A percentile compares a stretch with the other conserved stretches of the same genome.
These are phyloP conservation scores for Halcyon smyrnensis DNA, from an alignment of 2,797 vertebrate genomes.

Conservation along the genomic window DNA sequence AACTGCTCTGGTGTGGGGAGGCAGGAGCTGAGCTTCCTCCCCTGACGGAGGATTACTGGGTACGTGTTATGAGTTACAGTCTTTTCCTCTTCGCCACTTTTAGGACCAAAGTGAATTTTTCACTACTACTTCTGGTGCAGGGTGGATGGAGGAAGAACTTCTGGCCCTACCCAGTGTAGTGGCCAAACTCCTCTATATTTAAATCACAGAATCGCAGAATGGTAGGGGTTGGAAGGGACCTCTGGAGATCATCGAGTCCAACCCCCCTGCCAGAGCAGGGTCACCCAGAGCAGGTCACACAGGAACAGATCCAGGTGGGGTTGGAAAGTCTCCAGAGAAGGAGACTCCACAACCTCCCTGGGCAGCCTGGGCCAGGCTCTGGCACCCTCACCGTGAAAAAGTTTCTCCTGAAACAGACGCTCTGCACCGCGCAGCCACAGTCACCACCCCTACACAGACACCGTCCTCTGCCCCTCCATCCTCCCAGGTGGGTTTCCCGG, in stretches of 20 bases:
- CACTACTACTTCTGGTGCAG: neutral
- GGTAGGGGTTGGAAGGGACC: too few relatives aligned
- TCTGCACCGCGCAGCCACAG: neutral
- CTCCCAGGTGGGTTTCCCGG: accelerated
- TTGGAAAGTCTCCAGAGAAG: too few relatives aligned
- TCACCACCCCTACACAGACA: accelerated
- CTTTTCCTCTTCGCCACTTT: too few relatives aligned
- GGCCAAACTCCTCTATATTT: neutral
- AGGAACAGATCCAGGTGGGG: too few relatives aligned
- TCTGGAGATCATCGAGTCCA: too few relatives aligned
- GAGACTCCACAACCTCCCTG: too few relatives aligned
- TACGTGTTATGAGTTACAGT: too few relatives aligned
- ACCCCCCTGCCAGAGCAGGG: too few relatives aligned
- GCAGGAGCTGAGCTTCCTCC: neutral
- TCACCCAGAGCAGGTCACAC: too few relatives aligned
- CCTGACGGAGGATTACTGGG: neutral
- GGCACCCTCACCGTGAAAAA: too few relatives aligned
- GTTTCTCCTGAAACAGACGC: too few relatives aligned
- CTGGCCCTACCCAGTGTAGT: accelerated
- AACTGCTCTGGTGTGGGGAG: accelerated
- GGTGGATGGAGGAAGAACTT: neutral
- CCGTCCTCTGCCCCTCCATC: neutral
- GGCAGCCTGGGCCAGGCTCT: too few relatives aligned
- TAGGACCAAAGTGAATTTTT: neutral
- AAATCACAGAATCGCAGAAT: neutral